Conservation (phyloP, 2,888 invertebrate species). For the Drosophila fungiperda region DNA sequence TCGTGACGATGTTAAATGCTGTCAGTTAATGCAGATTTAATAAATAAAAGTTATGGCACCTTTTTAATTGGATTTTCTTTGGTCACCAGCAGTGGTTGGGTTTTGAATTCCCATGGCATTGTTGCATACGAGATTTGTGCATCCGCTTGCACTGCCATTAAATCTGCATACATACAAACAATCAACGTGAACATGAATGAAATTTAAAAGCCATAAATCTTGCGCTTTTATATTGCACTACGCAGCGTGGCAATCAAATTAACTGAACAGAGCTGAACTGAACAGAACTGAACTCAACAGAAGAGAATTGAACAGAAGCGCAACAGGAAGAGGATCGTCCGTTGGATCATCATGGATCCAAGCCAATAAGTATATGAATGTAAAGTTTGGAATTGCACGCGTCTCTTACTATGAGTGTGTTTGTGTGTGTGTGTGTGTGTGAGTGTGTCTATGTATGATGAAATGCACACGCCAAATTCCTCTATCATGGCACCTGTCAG, state of each 20-base stretch:
- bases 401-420: slow-evolving; percentile 37
- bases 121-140: slow-evolving; percentile 50
- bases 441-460: slow-evolving; percentile 40
- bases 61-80: slow-evolving; percentile 55
- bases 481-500: slow-evolving; percentile 68
- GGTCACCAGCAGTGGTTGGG: slow-evolving; percentile 17
- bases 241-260: slow-evolving; percentile 64
- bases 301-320: slow-evolving; percentile 19
- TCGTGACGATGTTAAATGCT: slow-evolving; percentile 39
- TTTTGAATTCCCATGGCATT: slow-evolving; percentile 40
- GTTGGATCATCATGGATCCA: slow-evolving; percentile 35
- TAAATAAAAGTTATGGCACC: slow-evolving; percentile 53
- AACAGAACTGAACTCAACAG: not conserved
- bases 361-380: slow-evolving; percentile 34
- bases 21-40: slow-evolving; percentile 28
- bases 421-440: not conserved
- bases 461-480: slow-evolving; percentile 56
- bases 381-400: slow-evolving; percentile 45
- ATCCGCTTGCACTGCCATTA: slow-evolving; percentile 50
- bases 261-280: slow-evolving; percentile 34
- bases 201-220: slow-evolving; percentile 76
- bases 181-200: slow-evolving; percentile 62
- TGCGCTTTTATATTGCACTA: slow-evolving; percentile 54
- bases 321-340: slow-evolving; percentile 49
- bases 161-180: slow-evolving; percentile 29